A percentile compares a stretch with the other conserved stretches of the same genome.
Conservation (phyloP, 2,888 invertebrate genomes). For the Philereme vetulata region DNA sequence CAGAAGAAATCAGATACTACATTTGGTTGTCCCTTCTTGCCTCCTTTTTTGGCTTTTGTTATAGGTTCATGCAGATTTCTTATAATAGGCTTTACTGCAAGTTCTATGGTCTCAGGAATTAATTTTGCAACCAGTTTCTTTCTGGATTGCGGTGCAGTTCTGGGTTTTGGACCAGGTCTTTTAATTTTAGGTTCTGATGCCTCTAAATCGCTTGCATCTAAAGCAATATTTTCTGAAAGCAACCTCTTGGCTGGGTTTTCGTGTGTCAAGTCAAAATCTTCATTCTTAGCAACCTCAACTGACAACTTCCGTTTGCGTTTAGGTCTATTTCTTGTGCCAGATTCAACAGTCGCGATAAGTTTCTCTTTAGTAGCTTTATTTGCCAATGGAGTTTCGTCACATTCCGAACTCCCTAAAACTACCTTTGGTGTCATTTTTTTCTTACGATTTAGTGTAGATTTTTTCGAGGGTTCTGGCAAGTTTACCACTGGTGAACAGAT, state of each 20-base stretch:
- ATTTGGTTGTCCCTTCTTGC: not conserved
- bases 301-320: not conserved
- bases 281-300: not conserved
- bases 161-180: constrained; percentile 5
- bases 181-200: not conserved
- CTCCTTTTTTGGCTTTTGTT: not conserved
- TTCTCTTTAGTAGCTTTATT: not conserved
- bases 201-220: not conserved
- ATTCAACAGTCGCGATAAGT: too few relatives aligned
- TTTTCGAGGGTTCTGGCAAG: constrained; percentile 2
- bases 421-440: not conserved
- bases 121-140: not conserved
- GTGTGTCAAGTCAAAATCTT: not conserved
- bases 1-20: constrained; percentile 1
- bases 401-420: not conserved
- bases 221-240: not conserved
- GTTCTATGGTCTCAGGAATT: not conserved
- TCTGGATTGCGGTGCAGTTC: not conserved
- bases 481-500: not conserved
- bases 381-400: not conserved
- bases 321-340: not conserved
- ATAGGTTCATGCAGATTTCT: not conserved
- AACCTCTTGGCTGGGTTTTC: not conserved
- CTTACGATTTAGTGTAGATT: not conserved
- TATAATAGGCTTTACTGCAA: not conserved